Conservation (phyloP, 2,113 vertebrate genomes). For the Leucopsar rothschildi region DNA sequence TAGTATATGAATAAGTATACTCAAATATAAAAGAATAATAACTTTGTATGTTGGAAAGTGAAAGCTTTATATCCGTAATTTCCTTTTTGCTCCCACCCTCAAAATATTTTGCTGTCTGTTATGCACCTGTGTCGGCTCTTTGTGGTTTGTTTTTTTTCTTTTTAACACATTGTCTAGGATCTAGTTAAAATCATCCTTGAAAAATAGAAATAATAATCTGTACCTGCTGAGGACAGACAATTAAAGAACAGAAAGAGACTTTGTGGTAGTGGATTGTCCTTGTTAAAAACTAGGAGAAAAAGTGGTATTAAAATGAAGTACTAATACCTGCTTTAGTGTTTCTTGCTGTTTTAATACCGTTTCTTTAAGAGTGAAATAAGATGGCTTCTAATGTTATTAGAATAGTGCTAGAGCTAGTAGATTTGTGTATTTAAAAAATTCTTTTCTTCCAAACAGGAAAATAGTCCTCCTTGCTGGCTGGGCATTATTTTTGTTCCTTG, state of each 20-base stretch:
- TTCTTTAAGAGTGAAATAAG: background rate
- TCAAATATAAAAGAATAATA: background rate
- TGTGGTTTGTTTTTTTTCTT: background rate
- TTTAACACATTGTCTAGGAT: background rate
- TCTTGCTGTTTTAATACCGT: background rate
- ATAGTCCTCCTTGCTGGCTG: conserved; percentile 91
- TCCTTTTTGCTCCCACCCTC: background rate
- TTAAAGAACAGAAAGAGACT: background rate
- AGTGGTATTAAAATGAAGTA: background rate
- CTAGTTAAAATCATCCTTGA: background rate
- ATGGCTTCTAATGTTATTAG: background rate
- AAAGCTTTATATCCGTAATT: background rate
- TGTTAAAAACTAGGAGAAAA: background rate
- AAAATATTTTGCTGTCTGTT: background rate
- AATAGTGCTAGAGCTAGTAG: background rate
- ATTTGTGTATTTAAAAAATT: background rate
- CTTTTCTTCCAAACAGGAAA: conserved; percentile 83
- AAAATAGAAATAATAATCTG: background rate
- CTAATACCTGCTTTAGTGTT: background rate
- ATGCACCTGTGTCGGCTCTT: background rate
- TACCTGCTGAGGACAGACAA: background rate
- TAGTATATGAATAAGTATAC: background rate
- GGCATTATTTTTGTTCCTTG: conserved; percentile 94
- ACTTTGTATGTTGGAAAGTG: background rate
- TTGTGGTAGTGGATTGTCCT: background rate